These are phyloP conservation scores for Hipparchia sbordonii DNA, from an alignment of 2,888 invertebrate genomes.

Conservation along the genomic window DNA sequence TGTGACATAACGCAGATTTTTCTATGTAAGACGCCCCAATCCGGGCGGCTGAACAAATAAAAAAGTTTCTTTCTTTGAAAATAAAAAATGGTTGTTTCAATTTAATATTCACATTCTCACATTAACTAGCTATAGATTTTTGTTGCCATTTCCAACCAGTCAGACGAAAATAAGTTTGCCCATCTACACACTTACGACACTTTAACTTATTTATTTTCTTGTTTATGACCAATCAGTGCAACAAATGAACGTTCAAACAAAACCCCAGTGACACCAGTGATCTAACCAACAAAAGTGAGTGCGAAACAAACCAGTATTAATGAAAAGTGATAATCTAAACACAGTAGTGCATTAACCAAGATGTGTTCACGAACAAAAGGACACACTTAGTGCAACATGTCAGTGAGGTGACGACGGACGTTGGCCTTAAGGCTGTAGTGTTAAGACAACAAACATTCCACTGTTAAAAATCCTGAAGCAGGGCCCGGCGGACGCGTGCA, in stretches of 20 bases:
- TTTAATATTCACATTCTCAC: no score
- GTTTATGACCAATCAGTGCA: neutral
- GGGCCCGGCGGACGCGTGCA: conserved; percentile 75
- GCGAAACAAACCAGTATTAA: conserved; percentile 56
- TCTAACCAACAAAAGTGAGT: conserved; percentile 45
- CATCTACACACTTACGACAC: neutral
- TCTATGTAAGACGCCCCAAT: no score
- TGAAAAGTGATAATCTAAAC: conserved; percentile 54
- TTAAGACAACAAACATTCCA: conserved; percentile 72
- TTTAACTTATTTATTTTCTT: conserved; percentile 29
- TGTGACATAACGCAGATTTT: no score
- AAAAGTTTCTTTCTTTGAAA: no score
- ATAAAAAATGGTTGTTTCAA: no score
- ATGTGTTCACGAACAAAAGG: conserved; percentile 62
- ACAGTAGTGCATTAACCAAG: conserved; percentile 36
- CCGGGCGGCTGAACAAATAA: no score
- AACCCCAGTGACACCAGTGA: conserved; percentile 12
- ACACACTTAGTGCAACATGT: conserved; percentile 59
- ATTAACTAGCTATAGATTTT: no score
- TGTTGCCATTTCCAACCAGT: neutral
- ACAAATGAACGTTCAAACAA: neutral
- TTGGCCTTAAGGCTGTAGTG: conserved; percentile 65
- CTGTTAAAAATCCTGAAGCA: conserved; percentile 77
- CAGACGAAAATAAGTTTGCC: neutral
- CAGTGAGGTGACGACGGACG: conserved; percentile 68